These are phyloP conservation scores for Pycnonotus jocosus DNA, from an alignment of 2,113 vertebrate species.

Conservation along the genomic window DNA sequence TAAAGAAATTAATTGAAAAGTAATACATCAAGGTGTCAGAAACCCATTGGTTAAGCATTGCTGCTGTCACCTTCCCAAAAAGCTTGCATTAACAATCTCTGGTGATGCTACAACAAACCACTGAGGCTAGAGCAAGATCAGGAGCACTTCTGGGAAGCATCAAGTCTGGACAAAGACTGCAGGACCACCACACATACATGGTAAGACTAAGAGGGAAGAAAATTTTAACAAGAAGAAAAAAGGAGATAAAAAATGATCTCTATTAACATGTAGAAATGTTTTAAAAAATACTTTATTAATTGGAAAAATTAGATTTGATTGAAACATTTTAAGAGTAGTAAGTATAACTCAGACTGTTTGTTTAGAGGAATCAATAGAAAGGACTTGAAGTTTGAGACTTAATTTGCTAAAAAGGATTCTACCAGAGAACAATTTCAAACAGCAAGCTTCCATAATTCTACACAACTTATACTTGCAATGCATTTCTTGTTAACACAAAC, in stretches of 20 bases:
- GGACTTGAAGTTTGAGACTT: background rate
- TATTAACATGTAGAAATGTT: background rate
- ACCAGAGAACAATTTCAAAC: background rate
- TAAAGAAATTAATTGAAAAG: background rate
- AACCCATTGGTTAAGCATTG: background rate
- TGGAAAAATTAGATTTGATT: background rate
- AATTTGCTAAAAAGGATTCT: background rate
- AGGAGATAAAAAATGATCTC: background rate
- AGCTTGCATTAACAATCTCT: background rate
- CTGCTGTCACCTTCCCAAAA: background rate
- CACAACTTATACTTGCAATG: background rate
- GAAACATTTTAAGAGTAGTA: background rate
- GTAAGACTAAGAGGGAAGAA: background rate
- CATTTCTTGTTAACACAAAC: background rate
- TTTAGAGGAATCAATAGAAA: background rate
- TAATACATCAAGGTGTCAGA: background rate
- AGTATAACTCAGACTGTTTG: background rate
- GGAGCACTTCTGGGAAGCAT: background rate
- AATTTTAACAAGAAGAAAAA: background rate
- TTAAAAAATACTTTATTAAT: background rate
- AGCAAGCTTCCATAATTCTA: background rate
- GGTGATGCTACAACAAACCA: background rate
- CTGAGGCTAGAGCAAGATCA: background rate
- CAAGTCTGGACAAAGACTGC: background rate
- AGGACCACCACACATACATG: background rate